Percentiles rank a stretch among this genome's conserved stretches.
These are phyloP conservation scores for Heliangelus exortis DNA, from an alignment of 2,797 vertebrate species.

Conservation along the genomic window DNA sequence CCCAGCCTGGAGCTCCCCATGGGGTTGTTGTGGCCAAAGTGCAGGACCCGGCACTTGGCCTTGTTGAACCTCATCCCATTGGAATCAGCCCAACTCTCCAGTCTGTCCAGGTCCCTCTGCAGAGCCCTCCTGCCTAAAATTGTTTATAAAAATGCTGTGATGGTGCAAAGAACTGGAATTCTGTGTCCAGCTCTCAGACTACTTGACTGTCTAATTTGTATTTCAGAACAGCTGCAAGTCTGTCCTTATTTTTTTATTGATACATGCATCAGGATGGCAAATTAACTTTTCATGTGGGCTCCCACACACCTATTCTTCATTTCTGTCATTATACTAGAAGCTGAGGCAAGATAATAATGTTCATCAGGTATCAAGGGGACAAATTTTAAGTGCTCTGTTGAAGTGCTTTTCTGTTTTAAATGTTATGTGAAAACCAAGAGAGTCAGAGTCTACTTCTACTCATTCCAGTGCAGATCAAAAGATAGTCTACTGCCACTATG, in stretches of 20 bases:
- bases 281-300: neutral
- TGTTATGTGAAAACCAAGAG: constrained; percentile 4
- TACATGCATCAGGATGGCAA: neutral
- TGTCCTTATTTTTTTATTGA: neutral
- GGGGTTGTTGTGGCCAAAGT: no score
- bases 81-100: no score
- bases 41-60: no score
- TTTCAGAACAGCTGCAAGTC: neutral
- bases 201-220: neutral
- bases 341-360: constrained; percentile 4
- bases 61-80: no score
- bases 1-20: no score
- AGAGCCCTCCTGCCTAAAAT: no score
- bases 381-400: neutral
- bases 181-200: neutral
- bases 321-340: neutral
- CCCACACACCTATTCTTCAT: neutral
- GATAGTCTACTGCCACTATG: neutral
- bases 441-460: neutral
- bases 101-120: no score
- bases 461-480: neutral
- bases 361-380: neutral
- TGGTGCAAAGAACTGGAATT: neutral
- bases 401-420: neutral
- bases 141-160: neutral